Evolutionary conservation across 2,113 vertebrate species (phyloP).

Genomic region (Pseudonaja textilis): DNA sequence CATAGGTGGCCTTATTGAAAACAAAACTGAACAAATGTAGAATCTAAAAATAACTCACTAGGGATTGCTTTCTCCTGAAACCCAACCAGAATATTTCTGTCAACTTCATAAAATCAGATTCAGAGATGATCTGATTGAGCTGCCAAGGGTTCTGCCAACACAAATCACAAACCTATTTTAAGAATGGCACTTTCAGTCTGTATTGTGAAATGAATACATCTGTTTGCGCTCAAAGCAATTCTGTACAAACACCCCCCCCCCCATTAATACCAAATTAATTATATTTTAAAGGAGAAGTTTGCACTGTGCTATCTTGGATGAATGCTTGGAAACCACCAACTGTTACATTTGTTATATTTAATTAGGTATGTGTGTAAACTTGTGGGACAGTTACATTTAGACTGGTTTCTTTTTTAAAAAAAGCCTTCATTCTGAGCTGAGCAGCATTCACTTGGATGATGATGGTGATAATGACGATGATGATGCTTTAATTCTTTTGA

Average conservation of each 20-base stretch:
- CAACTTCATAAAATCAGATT: neutral
- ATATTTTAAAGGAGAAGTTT: neutral
- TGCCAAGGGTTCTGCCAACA: neutral
- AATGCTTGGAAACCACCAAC: neutral
- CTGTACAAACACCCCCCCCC: neutral
- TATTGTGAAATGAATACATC: neutral
- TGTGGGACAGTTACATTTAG: neutral
- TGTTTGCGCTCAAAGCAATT: neutral
- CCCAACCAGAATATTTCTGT: neutral
- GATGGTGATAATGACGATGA: neutral
- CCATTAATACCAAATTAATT: neutral
- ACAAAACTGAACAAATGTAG: neutral
- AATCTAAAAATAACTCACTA: neutral
- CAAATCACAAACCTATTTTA: neutral
- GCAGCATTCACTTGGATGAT: neutral
- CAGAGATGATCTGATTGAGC: neutral
- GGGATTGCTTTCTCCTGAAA: neutral
- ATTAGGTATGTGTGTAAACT: neutral
- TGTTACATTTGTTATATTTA: neutral
- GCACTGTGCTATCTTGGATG: neutral
- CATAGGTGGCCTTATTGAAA: neutral
- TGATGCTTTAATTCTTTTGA: neutral
- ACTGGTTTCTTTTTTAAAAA: neutral
- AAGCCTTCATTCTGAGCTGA: neutral
- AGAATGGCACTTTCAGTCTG: neutral